Evolutionary conservation across 2,113 vertebrate species (phyloP).

Genomic region (Machaerirhynchus nigripectus): DNA sequence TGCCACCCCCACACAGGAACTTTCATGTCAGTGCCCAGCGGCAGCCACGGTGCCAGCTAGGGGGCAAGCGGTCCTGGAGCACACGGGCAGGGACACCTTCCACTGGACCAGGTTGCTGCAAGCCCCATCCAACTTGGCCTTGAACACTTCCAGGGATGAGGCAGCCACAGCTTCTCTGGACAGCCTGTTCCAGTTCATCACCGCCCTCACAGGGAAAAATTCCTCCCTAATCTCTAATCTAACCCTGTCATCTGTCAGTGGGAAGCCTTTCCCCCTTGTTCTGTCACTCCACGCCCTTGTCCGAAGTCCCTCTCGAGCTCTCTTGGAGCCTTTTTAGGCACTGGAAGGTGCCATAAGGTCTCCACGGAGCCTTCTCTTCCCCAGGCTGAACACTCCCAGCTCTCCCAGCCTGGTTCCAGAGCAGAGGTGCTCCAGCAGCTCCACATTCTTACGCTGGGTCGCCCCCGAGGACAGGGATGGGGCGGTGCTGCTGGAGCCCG

Average conservation of each 20-base stretch:
- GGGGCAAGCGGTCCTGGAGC: neutral
- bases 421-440: neutral
- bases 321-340: neutral
- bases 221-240: neutral
- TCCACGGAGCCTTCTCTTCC: neutral
- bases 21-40: neutral
- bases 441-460: neutral
- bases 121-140: neutral
- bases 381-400: neutral
- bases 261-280: neutral
- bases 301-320: neutral
- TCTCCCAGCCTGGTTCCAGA: neutral
- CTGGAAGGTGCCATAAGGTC: neutral
- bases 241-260: neutral
- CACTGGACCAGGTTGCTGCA: neutral
- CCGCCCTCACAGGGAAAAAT: neutral
- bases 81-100: neutral
- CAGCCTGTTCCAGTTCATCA: neutral
- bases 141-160: neutral
- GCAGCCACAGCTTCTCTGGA: neutral
- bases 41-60: fast-evolving
- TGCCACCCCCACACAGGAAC: neutral
- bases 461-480: neutral
- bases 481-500: neutral
- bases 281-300: neutral